Evolutionary conservation across 2,888 invertebrate genomes (phyloP), one percentile per base, ranked within the genome.

Genomic region (Ceramica pisi): DNA sequence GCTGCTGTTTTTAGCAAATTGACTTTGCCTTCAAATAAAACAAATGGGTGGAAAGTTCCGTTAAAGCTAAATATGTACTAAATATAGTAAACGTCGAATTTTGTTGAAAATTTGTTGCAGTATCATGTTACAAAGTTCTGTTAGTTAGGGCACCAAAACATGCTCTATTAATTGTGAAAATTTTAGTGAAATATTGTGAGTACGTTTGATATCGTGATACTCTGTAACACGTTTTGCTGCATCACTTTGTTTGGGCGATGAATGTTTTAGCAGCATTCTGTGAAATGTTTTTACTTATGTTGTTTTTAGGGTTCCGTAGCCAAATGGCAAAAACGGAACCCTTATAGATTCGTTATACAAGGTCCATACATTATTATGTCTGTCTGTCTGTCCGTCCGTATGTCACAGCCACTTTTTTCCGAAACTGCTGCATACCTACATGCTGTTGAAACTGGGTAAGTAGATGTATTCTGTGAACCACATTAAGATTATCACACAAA

Each of bases 1-100:
- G 74, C 71, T 46, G 59, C n/a, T 76, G 82, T 84, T 82, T 83
- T 84, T 76, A 72, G 67, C 69, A 71, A 70, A 71, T 83, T 83
- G 75, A 84, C 78, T 85, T 85, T 75, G 83, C 68, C 76, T 80
- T 64, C 72, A 71, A 57, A 70, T 67, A 61, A 65, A 78, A 83
- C 67, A 72, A 83, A 82, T 72, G 65, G 56, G 14, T 12, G 16
- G 61, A 75, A 75, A 79, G 67, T 82, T 82, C 53, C 6, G 51
- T 55, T 77, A 21, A 38, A 70, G 48, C 67, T 57, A 68, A 75
- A 74, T 80, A 56, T 75, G 38, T 46, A 81, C 63, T 75, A 77
- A 77, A 65, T 65, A 53, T 56, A 53, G 60, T 71, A 67, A 80
- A 78, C 23, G 80, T 79, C 70, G 66, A 82, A 75, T 75, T 71